Percentiles rank a stretch among this genome's conserved stretches.
Evolutionary conservation across 1,140 invertebrate species (phyloP).

Genomic region (Steinernema feltiae): DNA sequence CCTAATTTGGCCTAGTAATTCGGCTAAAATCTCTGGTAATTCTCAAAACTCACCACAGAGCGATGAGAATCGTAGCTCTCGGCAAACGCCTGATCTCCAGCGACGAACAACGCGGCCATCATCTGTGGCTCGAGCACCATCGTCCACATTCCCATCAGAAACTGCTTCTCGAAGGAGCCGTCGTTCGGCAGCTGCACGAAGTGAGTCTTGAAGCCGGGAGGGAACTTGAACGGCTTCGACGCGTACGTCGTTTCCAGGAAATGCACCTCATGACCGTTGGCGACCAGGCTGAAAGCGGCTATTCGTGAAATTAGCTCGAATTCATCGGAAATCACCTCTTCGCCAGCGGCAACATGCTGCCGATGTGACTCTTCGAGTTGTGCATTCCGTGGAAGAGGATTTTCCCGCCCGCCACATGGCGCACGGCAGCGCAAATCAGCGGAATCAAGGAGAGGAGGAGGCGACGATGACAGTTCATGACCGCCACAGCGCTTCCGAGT

Average conservation of each 20-base stretch:
- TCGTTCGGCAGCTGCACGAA: not conserved
- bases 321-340: not conserved
- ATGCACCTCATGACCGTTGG: not conserved
- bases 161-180: not conserved
- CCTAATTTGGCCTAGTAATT: too few species aligned
- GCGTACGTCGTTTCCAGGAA: not conserved
- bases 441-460: not conserved
- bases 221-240: not conserved
- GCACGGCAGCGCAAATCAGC: not conserved
- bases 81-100: not conserved
- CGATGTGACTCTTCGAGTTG: not conserved
- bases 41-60: not conserved
- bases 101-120: not conserved
- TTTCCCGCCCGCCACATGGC: not conserved
- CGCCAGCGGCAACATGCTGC: slow-evolving; percentile 2
- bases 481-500: not conserved
- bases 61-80: not conserved
- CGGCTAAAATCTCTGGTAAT: too few species aligned
- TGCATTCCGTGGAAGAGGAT: slow-evolving; percentile 1
- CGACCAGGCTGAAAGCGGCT: not conserved
- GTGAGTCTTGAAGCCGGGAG: not conserved
- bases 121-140: not conserved
- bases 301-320: not conserved
- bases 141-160: slow-evolving; percentile 5
- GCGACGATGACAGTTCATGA: not conserved